These are phyloP conservation scores for Synchiropus splendidus DNA, from an alignment of 2,113 vertebrate species.

Conservation along the genomic window DNA sequence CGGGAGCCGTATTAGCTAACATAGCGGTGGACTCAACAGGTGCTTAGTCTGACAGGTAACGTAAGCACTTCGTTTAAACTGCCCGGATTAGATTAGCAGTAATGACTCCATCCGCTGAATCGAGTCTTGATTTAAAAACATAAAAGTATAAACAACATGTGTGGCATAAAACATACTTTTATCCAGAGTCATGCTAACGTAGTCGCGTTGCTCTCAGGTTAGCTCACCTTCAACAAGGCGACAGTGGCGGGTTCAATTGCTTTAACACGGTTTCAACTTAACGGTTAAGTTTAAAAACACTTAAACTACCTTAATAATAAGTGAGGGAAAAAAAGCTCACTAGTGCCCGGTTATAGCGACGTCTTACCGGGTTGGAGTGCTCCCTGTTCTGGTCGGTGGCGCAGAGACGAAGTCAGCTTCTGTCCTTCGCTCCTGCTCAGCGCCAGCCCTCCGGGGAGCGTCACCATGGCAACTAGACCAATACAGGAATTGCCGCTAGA, in stretches of 20 bases:
- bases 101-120: not conserved
- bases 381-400: constrained; percentile 7
- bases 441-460: constrained; percentile 45
- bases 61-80: constrained; percentile 9
- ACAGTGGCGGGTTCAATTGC: no score
- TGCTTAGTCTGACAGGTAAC: constrained; percentile 35
- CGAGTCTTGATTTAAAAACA: not conserved
- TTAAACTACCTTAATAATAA: no score
- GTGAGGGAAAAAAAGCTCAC: no score
- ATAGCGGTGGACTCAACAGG: constrained; percentile 33
- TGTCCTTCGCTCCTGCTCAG: constrained; percentile 1
- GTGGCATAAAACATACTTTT: no score
- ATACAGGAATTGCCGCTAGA: constrained; percentile 13
- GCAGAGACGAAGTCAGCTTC: constrained; percentile 3
- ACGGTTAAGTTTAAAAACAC: no score
- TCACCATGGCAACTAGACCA: constrained; percentile 68
- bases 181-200: no score
- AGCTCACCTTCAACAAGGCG: no score
- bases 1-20: constrained; percentile 23
- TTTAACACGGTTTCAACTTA: no score
- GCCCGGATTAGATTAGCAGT: constrained; percentile 2
- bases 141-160: no score
- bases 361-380: constrained; percentile 46
- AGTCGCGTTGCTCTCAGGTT: no score
- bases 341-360: no score